Evolutionary conservation across 2,888 invertebrate genomes (phyloP).

Genomic region (Eulithis prunata): DNA sequence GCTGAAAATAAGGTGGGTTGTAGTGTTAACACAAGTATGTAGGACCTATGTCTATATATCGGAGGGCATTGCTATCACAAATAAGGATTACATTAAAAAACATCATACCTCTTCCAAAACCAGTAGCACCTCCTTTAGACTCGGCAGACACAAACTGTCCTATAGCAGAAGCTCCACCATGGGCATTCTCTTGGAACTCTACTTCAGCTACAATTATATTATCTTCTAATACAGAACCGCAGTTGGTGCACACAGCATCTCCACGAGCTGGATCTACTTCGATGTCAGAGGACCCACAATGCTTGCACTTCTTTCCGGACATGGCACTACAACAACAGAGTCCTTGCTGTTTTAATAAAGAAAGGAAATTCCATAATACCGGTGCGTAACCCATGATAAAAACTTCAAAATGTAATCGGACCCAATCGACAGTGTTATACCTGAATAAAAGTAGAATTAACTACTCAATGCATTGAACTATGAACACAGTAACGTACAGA

Average conservation of each 20-base stretch:
- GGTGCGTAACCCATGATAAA: background rate
- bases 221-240: constrained; percentile 98
- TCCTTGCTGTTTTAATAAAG: background rate
- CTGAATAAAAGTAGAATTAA: no score
- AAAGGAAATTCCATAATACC: no score
- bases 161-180: constrained; percentile 93
- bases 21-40: background rate
- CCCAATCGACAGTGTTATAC: no score
- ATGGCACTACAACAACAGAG: constrained; percentile 42
- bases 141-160: constrained; percentile 97
- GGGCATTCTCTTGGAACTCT: constrained; percentile 96
- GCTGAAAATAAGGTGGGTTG: constrained; percentile 66
- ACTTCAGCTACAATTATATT: constrained; percentile 98
- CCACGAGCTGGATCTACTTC: constrained; percentile 97
- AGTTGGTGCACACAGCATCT: constrained; percentile 97
- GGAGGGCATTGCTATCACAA: no score
- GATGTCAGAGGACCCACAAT: constrained; percentile 95
- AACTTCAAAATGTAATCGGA: background rate
- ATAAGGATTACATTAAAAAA: background rate
- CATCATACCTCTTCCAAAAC: constrained; percentile 88
- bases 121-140: constrained; percentile 92
- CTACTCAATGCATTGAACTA: no score
- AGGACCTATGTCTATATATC: no score
- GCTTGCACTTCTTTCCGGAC: constrained; percentile 91
- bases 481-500: no score